Conservation (phyloP, 2,888 invertebrate species). For the Galeopsomyia nigrocyanea region DNA sequence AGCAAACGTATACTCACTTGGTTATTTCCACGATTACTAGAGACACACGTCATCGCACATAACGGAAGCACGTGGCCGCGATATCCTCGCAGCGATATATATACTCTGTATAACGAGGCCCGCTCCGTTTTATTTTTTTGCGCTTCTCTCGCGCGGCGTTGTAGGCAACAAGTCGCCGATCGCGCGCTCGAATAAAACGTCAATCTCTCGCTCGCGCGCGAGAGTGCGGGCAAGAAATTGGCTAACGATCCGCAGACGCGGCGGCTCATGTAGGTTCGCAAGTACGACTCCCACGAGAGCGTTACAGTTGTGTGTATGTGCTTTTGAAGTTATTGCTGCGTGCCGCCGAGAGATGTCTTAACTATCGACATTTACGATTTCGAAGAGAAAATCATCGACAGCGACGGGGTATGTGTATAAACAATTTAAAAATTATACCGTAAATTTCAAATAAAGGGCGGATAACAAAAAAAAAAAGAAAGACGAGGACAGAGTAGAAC, state of each 20-base stretch:
- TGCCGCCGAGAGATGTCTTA: too few relatives aligned
- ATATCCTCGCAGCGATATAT: not conserved
- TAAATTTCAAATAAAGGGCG: not conserved
- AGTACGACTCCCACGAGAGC: too few relatives aligned
- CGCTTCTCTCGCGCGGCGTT: not conserved
- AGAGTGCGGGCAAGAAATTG: conserved; percentile 31
- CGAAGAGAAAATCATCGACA: not conserved
- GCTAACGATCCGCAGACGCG: conserved; percentile 42
- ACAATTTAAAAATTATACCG: conserved; percentile 37
- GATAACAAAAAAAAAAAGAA: conserved; percentile 16
- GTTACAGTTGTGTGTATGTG: too few relatives aligned
- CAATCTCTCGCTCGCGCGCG: conserved; percentile 31
- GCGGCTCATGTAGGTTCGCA: conserved; percentile 16
- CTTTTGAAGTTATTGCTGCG: too few relatives aligned
- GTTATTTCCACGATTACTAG: too few relatives aligned
- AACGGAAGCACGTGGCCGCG: not conserved
- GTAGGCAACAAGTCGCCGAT: conserved; percentile 39
- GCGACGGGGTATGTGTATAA: not conserved
- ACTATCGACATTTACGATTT: too few relatives aligned
- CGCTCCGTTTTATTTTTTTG: not conserved
- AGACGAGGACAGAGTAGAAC: conserved; percentile 6
- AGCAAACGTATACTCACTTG: too few relatives aligned
- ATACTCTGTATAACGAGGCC: conserved; percentile 14
- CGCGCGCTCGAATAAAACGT: conserved; percentile 36
- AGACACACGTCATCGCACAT: too few relatives aligned